Evolutionary conservation across 2,797 vertebrate species (phyloP).

Genomic region (Mormyrops attenuatus): DNA sequence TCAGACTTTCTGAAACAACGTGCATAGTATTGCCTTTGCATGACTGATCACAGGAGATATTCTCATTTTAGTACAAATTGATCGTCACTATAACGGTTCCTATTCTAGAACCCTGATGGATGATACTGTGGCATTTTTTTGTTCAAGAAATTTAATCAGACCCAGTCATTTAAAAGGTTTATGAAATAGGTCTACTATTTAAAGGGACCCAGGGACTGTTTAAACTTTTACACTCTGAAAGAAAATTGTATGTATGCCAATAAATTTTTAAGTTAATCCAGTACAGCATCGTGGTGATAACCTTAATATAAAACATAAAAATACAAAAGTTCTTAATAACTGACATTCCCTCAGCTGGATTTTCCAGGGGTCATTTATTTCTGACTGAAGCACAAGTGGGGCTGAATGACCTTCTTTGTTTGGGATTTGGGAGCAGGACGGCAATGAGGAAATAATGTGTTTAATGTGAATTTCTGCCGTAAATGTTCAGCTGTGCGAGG

Average conservation of each 20-base stretch:
- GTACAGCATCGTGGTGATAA: neutral
- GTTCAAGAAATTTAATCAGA: neutral
- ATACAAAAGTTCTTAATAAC: slow-evolving; percentile 8
- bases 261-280: neutral
- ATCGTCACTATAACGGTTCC: neutral
- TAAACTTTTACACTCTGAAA: slow-evolving; percentile 7
- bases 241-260: neutral
- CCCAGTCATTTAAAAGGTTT: neutral
- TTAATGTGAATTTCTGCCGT: neutral
- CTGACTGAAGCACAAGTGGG: neutral
- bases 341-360: neutral
- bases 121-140: neutral
- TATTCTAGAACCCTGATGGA: neutral
- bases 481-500: slow-evolving; percentile 2
- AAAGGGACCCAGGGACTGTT: neutral
- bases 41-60: neutral
- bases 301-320: neutral
- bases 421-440: slow-evolving; percentile 27
- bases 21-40: neutral
- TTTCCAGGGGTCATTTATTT: neutral
- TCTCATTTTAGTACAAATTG: neutral
- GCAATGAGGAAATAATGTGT: slow-evolving; percentile 1
- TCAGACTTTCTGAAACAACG: neutral
- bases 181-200: neutral
- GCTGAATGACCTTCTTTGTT: slow-evolving; percentile 30